Percentiles rank a stretch among this genome's conserved stretches.
These are phyloP conservation scores for Loris lydekkerianus DNA, from an alignment of 2,797 vertebrate species.

Conservation along the genomic window DNA sequence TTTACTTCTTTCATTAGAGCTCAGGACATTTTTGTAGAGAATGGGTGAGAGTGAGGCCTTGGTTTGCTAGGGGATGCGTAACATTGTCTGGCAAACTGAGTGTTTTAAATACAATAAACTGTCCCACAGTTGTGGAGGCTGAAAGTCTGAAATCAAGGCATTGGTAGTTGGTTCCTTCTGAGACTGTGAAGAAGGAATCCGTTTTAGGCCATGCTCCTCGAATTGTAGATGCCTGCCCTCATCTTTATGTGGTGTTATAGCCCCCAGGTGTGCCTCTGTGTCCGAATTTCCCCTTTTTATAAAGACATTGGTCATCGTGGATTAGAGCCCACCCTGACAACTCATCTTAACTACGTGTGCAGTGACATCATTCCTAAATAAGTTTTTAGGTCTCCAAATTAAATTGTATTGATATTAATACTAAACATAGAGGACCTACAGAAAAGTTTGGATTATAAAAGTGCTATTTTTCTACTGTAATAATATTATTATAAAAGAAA, in stretches of 20 bases:
- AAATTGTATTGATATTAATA: constrained; percentile 11
- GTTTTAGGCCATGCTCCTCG: neutral
- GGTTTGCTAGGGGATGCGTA: neutral
- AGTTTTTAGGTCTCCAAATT: neutral
- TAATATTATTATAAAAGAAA: neutral
- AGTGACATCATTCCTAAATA: neutral
- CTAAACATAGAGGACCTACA: neutral
- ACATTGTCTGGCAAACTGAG: neutral
- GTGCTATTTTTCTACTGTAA: neutral
- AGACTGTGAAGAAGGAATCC: neutral
- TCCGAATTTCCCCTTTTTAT: neutral
- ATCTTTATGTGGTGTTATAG: neutral
- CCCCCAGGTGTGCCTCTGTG: neutral
- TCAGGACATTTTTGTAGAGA: neutral
- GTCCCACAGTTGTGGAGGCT: neutral
- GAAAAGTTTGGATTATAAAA: neutral
- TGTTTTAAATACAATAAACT: neutral
- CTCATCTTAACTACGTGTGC: neutral
- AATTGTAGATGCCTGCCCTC: neutral
- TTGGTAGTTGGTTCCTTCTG: neutral
- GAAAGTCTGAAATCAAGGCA: neutral
- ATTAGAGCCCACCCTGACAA: neutral
- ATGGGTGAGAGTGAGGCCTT: neutral
- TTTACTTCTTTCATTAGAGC: neutral
- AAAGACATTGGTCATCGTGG: neutral